These are phyloP conservation scores for Nothoprocta pentlandii DNA, from an alignment of 2,113 vertebrate species.

Conservation along the genomic window DNA sequence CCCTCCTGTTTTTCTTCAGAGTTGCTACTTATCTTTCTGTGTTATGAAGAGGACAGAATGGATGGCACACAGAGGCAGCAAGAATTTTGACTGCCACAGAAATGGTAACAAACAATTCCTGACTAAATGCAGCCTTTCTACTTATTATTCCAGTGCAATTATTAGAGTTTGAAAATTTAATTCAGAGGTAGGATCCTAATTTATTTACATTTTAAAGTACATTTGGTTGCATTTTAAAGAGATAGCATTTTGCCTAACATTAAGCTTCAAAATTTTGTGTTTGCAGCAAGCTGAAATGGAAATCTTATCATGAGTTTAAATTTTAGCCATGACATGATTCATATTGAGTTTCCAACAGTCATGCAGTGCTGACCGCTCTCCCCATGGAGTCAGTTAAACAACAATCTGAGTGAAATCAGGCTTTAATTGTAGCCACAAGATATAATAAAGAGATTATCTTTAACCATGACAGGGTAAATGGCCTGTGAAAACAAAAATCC, in stretches of 20 bases:
- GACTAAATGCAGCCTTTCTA: neutral
- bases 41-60: neutral
- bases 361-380: slow-evolving; percentile 29
- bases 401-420: slow-evolving; percentile 14
- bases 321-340: slow-evolving; percentile 3
- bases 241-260: neutral
- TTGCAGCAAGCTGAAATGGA: neutral
- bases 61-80: neutral
- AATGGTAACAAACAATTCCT: neutral
- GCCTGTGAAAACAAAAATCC: neutral
- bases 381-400: slow-evolving; percentile 16
- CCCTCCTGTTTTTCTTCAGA: neutral
- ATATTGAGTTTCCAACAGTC: neutral
- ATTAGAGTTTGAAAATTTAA: slow-evolving; percentile 2
- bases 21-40: neutral
- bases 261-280: slow-evolving; percentile 4
- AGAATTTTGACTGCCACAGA: neutral
- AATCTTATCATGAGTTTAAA: neutral
- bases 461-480: neutral
- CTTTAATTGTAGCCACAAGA: slow-evolving; percentile 44
- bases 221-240: slow-evolving; percentile 9
- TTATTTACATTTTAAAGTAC: neutral
- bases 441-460: slow-evolving; percentile 51
- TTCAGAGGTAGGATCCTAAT: neutral
- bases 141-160: slow-evolving; percentile 2